A percentile compares a stretch with the other conserved stretches of the same genome.
Conservation (phyloP, 2,888 invertebrate genomes). For the Dolomedes plantarius region DNA sequence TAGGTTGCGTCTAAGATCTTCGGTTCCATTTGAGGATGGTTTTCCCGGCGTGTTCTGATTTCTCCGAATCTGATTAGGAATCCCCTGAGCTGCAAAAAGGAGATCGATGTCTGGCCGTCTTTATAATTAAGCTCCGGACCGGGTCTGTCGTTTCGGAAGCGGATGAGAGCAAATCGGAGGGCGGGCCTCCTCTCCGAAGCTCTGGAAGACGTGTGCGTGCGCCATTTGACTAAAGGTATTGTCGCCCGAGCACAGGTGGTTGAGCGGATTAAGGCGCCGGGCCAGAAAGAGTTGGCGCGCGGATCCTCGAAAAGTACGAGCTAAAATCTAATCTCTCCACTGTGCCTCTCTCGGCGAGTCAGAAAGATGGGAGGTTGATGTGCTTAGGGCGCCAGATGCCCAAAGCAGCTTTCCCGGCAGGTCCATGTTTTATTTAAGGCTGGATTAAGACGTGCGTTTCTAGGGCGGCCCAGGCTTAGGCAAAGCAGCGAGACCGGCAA, state of each 20-base stretch:
- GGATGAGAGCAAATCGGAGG: slow-evolving; percentile 30
- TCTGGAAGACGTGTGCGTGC: slow-evolving; percentile 63
- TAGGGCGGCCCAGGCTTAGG: slow-evolving; percentile 19
- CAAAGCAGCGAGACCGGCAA: slow-evolving; percentile 14
- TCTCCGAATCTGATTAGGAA: slow-evolving; percentile 7
- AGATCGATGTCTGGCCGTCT: not conserved
- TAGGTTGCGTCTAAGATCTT: not conserved
- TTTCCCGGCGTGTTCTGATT: not conserved
- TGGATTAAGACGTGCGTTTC: slow-evolving; percentile 71
- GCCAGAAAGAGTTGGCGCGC: slow-evolving; percentile 33
- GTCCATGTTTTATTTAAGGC: slow-evolving; percentile 73
- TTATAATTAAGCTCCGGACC: slow-evolving; percentile 12
- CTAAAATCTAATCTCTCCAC: slow-evolving; percentile 72
- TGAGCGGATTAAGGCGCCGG: slow-evolving; percentile 65
- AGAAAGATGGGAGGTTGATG: slow-evolving; percentile 68
- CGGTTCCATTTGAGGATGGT: slow-evolving; percentile 4
- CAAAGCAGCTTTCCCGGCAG: slow-evolving; percentile 70
- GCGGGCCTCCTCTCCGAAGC: slow-evolving; percentile 15
- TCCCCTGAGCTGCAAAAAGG: slow-evolving; percentile 9
- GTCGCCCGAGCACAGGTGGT: slow-evolving; percentile 66
- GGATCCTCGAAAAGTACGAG: slow-evolving; percentile 24
- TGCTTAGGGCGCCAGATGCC: slow-evolving; percentile 62
- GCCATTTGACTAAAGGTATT: slow-evolving; percentile 71
- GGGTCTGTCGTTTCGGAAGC: slow-evolving; percentile 27
- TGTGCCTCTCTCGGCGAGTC: slow-evolving; percentile 56